Conservation (phyloP, 2,797 vertebrate genomes). For the Myotis planiceps region DNA sequence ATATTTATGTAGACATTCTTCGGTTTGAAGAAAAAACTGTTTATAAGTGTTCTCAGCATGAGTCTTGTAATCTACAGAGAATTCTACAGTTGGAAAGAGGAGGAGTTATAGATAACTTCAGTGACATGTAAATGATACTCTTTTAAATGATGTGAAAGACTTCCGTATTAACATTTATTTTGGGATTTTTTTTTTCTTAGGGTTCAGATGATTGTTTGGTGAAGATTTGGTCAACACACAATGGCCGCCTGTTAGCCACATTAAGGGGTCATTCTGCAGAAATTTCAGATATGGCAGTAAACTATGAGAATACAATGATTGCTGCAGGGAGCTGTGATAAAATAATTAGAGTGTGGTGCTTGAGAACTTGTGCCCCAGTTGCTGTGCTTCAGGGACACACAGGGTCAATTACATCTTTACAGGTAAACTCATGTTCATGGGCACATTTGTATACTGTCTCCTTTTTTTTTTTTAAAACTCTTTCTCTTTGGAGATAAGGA, state of each 20-base stretch:
- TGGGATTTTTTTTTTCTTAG: slow-evolving; percentile 82
- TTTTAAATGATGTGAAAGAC: not conserved
- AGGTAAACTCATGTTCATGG: slow-evolving; percentile 87
- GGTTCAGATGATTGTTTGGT: slow-evolving; percentile 99
- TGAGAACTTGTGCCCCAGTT: slow-evolving; percentile 97
- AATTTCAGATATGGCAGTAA: slow-evolving; percentile 98
- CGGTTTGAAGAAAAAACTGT: not conserved
- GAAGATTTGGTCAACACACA: slow-evolving; percentile 98
- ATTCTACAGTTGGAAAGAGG: not conserved
- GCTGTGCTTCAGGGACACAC: slow-evolving; percentile 98
- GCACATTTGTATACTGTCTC: not conserved
- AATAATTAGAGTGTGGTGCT: slow-evolving; percentile 97
- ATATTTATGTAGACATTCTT: not conserved
- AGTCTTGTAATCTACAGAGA: not conserved
- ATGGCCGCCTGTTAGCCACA: slow-evolving; percentile 95
- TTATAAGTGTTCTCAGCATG: not conserved
- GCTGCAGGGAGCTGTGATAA: slow-evolving; percentile 99
- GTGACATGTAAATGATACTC: not conserved
- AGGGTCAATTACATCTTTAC: slow-evolving; percentile 97
- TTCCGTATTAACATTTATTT: slow-evolving; percentile 13
- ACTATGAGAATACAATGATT: slow-evolving; percentile 98
- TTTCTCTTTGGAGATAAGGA: slow-evolving; percentile 13
- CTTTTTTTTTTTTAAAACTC: not conserved
- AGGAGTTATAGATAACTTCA: not conserved
- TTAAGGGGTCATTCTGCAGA: slow-evolving; percentile 97